A percentile compares a stretch with the other conserved stretches of the same genome.
Conservation (phyloP, 2,797 vertebrate species). For the Phrynocephalus forsythii region DNA sequence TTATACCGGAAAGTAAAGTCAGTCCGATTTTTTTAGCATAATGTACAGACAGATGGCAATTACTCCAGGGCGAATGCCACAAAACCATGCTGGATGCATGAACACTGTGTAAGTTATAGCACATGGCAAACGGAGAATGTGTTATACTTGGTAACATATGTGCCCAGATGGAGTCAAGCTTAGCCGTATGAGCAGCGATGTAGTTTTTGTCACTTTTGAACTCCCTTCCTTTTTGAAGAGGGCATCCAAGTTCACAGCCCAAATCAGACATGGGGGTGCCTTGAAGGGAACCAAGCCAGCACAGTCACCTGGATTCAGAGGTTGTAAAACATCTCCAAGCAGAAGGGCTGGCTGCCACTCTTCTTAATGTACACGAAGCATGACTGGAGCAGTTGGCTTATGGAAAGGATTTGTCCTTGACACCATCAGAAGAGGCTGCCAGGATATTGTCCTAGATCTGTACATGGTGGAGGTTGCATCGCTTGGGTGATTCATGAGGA, state of each 20-base stretch:
- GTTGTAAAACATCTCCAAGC: background rate
- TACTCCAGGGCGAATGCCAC: slow-evolving; percentile 13
- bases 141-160: slow-evolving; percentile 26
- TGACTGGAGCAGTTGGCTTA: background rate
- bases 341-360: slow-evolving; percentile 16
- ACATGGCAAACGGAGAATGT: slow-evolving; percentile 17
- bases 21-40: slow-evolving; percentile 6
- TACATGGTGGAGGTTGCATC: background rate
- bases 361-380: accelerated
- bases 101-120: slow-evolving; percentile 16
- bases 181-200: background rate
- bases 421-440: background rate
- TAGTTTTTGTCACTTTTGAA: background rate
- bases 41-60: slow-evolving; percentile 11
- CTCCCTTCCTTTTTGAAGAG: background rate
- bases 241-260: background rate
- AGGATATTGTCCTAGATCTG: background rate
- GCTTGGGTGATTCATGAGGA: background rate
- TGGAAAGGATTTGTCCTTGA: slow-evolving; percentile 7
- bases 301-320: slow-evolving; percentile 32
- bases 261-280: background rate
- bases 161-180: slow-evolving; percentile 21
- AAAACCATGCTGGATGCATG: slow-evolving; percentile 17
- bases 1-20: background rate
- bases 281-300: background rate